Evolutionary conservation across 2,797 vertebrate species (phyloP).

Genomic region (Emydoidea blandingii): DNA sequence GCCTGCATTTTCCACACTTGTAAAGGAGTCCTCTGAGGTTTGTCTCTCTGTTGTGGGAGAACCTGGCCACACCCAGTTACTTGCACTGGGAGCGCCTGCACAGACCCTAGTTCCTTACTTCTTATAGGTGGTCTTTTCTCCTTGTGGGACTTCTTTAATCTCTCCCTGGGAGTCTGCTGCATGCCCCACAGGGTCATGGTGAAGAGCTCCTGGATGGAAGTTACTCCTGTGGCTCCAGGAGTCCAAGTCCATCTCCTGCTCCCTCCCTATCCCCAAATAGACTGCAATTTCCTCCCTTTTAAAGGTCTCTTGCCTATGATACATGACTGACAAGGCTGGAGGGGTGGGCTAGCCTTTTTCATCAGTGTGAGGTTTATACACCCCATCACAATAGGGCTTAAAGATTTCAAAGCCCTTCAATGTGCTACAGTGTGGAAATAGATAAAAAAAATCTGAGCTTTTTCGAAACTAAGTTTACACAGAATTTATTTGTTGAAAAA

Average conservation of each 20-base stretch:
- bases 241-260: background rate
- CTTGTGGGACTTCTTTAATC: too few species aligned
- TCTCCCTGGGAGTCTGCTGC: too few species aligned
- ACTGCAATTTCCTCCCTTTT: background rate
- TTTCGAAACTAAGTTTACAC: background rate
- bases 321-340: background rate
- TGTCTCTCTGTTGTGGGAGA: too few species aligned
- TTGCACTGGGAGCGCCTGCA: too few species aligned
- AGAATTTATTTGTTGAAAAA: slow-evolving; percentile 13
- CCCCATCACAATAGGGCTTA: background rate
- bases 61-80: too few species aligned
- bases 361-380: background rate
- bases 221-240: too few species aligned
- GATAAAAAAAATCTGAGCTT: background rate
- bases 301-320: background rate
- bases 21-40: too few species aligned
- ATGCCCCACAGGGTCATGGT: too few species aligned
- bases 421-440: background rate
- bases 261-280: background rate
- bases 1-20: too few species aligned
- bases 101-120: too few species aligned
- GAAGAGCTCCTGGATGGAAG: too few species aligned
- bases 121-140: too few species aligned
- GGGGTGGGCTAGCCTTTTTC: background rate
- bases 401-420: background rate